Evolutionary conservation across 2,113 vertebrate species (phyloP).

Genomic region (Zosterops hypoxanthus): DNA sequence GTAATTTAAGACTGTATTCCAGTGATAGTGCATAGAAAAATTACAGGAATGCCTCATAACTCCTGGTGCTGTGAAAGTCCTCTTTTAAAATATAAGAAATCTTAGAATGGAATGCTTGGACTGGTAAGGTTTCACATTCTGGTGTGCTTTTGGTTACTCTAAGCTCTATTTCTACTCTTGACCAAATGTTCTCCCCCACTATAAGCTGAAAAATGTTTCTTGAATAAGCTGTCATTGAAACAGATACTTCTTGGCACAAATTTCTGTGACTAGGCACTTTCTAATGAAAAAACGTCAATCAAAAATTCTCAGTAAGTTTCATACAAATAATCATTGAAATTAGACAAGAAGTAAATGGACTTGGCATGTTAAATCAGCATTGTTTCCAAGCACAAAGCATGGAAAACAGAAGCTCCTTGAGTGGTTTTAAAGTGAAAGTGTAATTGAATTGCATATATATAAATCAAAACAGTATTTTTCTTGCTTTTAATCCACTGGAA

Average conservation of each 20-base stretch:
- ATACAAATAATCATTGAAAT: constrained; percentile 7
- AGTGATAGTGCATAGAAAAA: neutral
- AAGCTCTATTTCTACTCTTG: neutral
- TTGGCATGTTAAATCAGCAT: neutral
- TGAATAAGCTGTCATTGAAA: constrained; percentile 3
- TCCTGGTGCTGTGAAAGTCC: neutral
- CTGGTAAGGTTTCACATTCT: neutral
- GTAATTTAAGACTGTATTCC: neutral
- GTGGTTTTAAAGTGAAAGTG: constrained; percentile 32
- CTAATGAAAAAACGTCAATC: constrained; percentile 1
- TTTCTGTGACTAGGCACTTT: constrained; percentile 31
- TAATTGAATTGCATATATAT: constrained; percentile 6
- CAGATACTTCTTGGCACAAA: neutral
- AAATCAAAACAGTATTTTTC: constrained; percentile 10
- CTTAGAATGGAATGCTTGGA: neutral
- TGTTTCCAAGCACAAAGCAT: constrained; percentile 28
- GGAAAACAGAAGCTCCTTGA: constrained; percentile 8
- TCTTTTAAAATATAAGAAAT: neutral
- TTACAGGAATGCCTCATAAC: neutral
- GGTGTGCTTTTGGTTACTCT: neutral
- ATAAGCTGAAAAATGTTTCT: neutral
- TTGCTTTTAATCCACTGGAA: constrained; percentile 11
- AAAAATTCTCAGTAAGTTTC: constrained; percentile 21
- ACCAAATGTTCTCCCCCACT: neutral
- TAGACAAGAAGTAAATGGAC: constrained; percentile 36